Base-by-base conservation (phyloP, 2,888 invertebrate genomes). In the Erebia epiphron region DNA sequence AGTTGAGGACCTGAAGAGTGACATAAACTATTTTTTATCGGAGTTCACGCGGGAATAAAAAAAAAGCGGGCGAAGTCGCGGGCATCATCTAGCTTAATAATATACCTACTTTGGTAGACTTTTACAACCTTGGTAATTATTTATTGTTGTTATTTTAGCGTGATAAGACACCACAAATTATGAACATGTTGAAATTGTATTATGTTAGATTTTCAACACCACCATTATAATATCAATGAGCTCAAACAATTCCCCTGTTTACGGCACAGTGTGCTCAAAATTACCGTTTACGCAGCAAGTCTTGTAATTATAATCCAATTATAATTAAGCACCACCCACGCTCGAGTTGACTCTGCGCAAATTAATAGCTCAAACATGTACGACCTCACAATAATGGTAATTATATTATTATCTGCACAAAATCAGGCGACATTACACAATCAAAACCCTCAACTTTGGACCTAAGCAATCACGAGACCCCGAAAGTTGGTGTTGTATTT, bases 341-440 rank as follows among this genome's bases (percentile, higher is more conserved):
- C 58, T 16, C 62, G 43, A 52, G 58, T 50, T 60, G 35, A 69
- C 50, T 60, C 54, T 26, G 21, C 13, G 18, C 54, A 54, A 69
- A 69, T 50, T 41, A 69, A 69, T 64, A 46, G 50, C 65, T 65
- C 58, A 69, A 66, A 65, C 70, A 67, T 67, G 61, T 43, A 50
- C 46, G 50, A 61, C 70, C 54, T 66, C 70, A 14, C 54, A 70
- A 67, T 64, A 67, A 49, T 26, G 49, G 60, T 67, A 64, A 67
- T 64, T 64, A 67, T 63, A 69, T 67, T 71, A 26, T 26, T 71
- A 71, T 71, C 58, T 21, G 64, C 65, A 43, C 50, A 60, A 60
- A 60, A 72, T 64, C 50, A 64, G 67, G 69, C 56, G 35, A 58
- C 26, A 50, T 14, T n/a, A 56, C 66, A 66, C 52, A 64, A 67